Evolutionary conservation across 1,140 invertebrate species (phyloP), one percentile per base, ranked within the genome.

Genomic region (Tetragonula clypearis): DNA sequence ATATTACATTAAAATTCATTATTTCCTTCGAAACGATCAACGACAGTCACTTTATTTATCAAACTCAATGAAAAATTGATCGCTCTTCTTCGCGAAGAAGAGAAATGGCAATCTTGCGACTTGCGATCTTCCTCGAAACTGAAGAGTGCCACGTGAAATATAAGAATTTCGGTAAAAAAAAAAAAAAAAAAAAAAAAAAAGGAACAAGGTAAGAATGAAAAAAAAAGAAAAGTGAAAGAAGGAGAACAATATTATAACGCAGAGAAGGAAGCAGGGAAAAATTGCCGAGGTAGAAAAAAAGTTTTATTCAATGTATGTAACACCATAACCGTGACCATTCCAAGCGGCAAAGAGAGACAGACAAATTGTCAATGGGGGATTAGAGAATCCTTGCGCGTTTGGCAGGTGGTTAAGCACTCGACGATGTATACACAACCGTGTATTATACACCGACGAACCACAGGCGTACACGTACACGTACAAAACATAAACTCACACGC

Each of bases 371-470:
- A 79, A 82, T 82, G 82, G 72, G 60, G 88, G 74, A 85, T 90
- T 85, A 89, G 88, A 83, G 87, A 80, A 72, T 78, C 85, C 79
- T 86, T 60, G 79, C 68, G 77, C 75, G 77, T 89, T 88, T 89
- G 88, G 88, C 88, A 89, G 88, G 88, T 89, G 88, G 88, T 89
- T 89, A 89, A 89, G 88, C 88, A 77, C 79, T 79, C 83, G 87
- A 30, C 55, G 68, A 85, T 62, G 60, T 78, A 56, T 71, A 19
- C 55, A 77, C 66, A 58, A 76, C 66, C 35, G 66, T 65, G 79
- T 30, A 60, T 71, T 62, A 35, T 68, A 68, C 66, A 21, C 66
- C 9, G 11, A 17, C 74, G 41, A 71, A 55, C 69, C 30, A 73
- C 66, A 55, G 23, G 79, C 49, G 30, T 30, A 17, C 19, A 12